phyloP scores from a whole-genome alignment of 2,113 vertebrate species.

The Phycodurus eques region DNA sequence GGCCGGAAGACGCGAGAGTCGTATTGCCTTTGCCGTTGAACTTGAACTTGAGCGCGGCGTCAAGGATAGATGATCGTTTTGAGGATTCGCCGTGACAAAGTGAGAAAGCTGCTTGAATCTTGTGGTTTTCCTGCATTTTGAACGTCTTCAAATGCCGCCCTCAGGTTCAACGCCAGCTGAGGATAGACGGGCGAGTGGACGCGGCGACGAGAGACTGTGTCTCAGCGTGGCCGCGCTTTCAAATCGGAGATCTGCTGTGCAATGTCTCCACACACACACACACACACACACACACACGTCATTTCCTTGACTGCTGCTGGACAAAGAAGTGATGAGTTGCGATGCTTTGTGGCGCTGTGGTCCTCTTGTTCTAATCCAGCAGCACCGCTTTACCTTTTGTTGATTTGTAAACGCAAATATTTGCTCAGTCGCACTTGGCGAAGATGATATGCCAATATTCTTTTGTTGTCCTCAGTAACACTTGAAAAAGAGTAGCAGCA shows the following conservation, averaged over 20 bases:
- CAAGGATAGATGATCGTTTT: background rate
- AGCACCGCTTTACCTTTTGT: conserved; percentile 29
- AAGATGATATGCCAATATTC: conserved; percentile 50
- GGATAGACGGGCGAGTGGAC: background rate
- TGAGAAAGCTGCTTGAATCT: background rate
- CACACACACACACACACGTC: conserved; percentile 30
- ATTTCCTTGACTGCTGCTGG: conserved; percentile 55
- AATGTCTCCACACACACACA: conserved; percentile 46
- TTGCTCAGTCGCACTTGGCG: conserved; percentile 59
- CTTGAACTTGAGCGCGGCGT: too few species aligned
- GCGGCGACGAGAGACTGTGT: conserved; percentile 47
- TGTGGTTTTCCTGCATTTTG: background rate
- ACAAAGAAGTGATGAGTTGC: conserved; percentile 20
- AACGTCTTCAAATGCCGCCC: background rate
- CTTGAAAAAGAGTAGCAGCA: conserved; percentile 18
- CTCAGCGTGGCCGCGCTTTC: conserved; percentile 29
- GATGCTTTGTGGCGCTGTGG: background rate
- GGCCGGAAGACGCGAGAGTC: too few species aligned
- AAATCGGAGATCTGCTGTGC: conserved; percentile 67
- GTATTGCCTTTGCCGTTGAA: too few species aligned
- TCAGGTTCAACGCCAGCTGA: conserved; percentile 53
- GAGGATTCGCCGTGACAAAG: too few species aligned
- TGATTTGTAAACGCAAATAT: conserved; percentile 36
- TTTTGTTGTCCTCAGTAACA: conserved; percentile 30
- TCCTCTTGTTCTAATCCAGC: conserved; percentile 16